phyloP scores from a whole-genome alignment of 2,888 invertebrate genomes.

The Lasioglossum leucozonium region DNA sequence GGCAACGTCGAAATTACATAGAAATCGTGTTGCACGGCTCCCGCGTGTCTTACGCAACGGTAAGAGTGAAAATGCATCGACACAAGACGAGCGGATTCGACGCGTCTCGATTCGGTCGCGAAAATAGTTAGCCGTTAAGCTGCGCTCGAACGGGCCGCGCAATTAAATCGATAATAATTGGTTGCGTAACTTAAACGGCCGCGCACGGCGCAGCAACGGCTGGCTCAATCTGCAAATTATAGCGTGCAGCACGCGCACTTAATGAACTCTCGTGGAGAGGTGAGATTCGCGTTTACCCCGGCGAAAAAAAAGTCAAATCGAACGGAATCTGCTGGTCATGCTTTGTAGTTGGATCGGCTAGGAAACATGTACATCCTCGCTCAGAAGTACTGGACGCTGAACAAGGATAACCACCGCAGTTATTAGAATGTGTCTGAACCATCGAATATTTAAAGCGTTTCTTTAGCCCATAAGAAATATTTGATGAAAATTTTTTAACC shows the following conservation, averaged over 20 bases:
- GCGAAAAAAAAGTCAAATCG: not conserved
- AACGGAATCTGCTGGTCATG: conserved; percentile 8
- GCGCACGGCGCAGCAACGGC: not conserved
- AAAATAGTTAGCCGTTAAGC: not conserved
- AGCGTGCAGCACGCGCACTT: not conserved
- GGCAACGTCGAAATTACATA: conserved; percentile 52
- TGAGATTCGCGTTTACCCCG: not conserved
- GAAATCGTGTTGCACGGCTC: conserved; percentile 51
- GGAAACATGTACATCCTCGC: not conserved
- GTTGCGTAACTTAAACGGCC: not conserved
- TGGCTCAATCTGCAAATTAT: conserved; percentile 15
- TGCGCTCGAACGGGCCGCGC: no score
- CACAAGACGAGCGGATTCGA: conserved; percentile 18
- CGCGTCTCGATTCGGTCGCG: not conserved
- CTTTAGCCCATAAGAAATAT: not conserved
- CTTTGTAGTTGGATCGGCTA: not conserved
- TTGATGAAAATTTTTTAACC: not conserved
- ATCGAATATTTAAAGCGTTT: not conserved
- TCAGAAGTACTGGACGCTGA: no score
- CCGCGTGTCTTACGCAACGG: conserved; percentile 44
- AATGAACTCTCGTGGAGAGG: not conserved
- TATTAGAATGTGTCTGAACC: not conserved
- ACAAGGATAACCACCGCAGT: not conserved
- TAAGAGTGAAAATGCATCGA: conserved; percentile 57
- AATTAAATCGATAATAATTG: conserved; percentile 16